A percentile compares a stretch with the other conserved stretches of the same genome.
These are phyloP conservation scores for Cataglyphis altisquamis DNA, from an alignment of 2,888 invertebrate genomes.

Conservation along the genomic window DNA sequence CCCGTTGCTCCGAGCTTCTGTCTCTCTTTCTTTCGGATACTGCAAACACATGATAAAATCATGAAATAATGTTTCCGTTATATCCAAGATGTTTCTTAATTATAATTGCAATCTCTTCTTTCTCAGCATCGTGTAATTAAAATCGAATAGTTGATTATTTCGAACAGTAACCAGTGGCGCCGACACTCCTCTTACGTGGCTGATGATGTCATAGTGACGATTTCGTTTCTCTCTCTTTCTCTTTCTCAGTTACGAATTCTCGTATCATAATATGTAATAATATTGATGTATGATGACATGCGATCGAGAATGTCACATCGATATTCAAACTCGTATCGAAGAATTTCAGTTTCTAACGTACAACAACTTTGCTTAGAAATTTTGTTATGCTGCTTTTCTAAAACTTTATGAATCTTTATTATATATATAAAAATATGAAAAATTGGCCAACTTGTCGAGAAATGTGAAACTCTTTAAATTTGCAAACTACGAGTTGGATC, in stretches of 20 bases:
- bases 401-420: conserved; percentile 10
- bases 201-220: background rate
- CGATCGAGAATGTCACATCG: background rate
- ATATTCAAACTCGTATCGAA: background rate
- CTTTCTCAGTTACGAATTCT: background rate
- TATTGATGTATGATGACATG: background rate
- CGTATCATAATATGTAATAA: background rate
- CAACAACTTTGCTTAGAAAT: background rate
- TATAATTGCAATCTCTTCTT: background rate
- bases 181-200: background rate
- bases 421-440: background rate
- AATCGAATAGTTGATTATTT: background rate
- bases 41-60: background rate
- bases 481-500: background rate
- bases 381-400: background rate
- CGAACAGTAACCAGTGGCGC: background rate
- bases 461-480: conserved; percentile 29
- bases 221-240: background rate
- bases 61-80: background rate
- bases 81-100: background rate
- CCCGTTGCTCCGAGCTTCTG: conserved; percentile 19
- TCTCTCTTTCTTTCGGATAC: conserved; percentile 17
- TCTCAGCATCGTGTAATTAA: background rate
- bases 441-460: background rate
- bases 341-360: background rate